Percentiles rank a stretch among this genome's conserved stretches.
Conservation (phyloP, 2,113 vertebrate species). For the Trematocara marginatum region DNA sequence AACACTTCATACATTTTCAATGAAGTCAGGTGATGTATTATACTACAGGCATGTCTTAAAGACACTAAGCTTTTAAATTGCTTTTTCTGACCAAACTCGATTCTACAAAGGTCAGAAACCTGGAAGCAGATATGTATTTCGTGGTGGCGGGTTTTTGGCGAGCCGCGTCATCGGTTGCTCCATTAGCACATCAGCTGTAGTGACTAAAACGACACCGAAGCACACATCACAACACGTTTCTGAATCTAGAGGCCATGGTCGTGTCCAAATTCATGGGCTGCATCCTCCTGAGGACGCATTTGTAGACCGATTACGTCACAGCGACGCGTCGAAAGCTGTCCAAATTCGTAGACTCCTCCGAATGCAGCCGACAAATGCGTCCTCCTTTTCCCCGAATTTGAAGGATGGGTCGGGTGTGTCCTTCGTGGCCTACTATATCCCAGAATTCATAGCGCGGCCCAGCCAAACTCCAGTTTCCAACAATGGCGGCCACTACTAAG, state of each 20-base stretch:
- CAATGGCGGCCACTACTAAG: no score
- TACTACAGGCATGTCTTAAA: not conserved
- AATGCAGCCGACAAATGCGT: no score
- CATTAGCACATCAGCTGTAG: not conserved
- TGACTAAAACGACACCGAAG: not conserved
- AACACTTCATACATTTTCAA: not conserved
- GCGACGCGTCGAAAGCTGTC: no score
- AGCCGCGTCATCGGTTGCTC: not conserved
- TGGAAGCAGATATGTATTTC: rapidly evolving
- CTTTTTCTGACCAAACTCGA: not conserved
- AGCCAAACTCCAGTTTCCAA: no score
- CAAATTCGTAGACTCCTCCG: no score
- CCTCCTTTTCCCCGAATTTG: no score
- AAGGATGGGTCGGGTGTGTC: no score
- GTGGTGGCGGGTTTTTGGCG: not conserved
- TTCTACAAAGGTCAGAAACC: not conserved
- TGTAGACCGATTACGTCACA: no score
- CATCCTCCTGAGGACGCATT: no score
- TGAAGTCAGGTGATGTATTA: not conserved
- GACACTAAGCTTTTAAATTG: not conserved
- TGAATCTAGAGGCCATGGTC: not conserved
- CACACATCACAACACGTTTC: rapidly evolving
- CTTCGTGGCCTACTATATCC: no score
- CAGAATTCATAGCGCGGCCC: no score
- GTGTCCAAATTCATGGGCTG: no score